These are phyloP conservation scores for Atrina japonica DNA, from an alignment of 2,888 invertebrate genomes.

Conservation along the genomic window DNA sequence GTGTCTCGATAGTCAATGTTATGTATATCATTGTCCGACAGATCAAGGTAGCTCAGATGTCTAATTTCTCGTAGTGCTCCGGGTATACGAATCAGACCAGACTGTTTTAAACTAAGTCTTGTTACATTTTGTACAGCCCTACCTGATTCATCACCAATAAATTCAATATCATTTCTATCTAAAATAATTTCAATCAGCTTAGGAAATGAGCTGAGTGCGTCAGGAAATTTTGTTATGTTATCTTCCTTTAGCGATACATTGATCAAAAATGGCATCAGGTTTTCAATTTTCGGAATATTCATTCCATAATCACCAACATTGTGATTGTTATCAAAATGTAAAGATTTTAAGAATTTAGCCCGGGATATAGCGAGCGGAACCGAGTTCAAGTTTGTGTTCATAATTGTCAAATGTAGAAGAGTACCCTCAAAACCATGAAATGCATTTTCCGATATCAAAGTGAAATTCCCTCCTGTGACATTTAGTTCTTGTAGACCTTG, in stretches of 20 bases:
- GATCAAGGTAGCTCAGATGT: slow-evolving; percentile 42
- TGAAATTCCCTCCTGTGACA: slow-evolving; percentile 48
- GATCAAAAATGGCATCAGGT: slow-evolving; percentile 42
- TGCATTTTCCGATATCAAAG: slow-evolving; percentile 51
- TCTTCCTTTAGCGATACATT: slow-evolving; percentile 54
- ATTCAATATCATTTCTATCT: slow-evolving; percentile 54
- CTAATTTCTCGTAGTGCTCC: slow-evolving; percentile 54
- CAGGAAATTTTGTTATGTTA: slow-evolving; percentile 55
- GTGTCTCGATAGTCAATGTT: slow-evolving; percentile 58
- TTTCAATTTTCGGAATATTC: slow-evolving; percentile 50
- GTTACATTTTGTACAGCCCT: slow-evolving; percentile 42
- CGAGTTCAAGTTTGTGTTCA: slow-evolving; percentile 53
- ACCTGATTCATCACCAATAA: slow-evolving; percentile 60
- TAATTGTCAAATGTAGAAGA: slow-evolving; percentile 49
- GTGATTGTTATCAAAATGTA: slow-evolving; percentile 59
- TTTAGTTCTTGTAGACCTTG: slow-evolving; percentile 46
- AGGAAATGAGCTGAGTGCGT: slow-evolving; percentile 43
- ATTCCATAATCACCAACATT: slow-evolving; percentile 55
- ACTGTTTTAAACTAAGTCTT: slow-evolving; percentile 49
- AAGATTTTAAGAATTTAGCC: slow-evolving; percentile 40
- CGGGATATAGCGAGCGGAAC: slow-evolving; percentile 53
- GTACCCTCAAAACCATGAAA: slow-evolving; percentile 63
- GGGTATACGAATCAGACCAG: slow-evolving; percentile 54
- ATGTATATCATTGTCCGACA: slow-evolving; percentile 53
- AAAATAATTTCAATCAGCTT: slow-evolving; percentile 44